Conservation (phyloP, 1,140 invertebrate species). For the Anastatus disparis region DNA sequence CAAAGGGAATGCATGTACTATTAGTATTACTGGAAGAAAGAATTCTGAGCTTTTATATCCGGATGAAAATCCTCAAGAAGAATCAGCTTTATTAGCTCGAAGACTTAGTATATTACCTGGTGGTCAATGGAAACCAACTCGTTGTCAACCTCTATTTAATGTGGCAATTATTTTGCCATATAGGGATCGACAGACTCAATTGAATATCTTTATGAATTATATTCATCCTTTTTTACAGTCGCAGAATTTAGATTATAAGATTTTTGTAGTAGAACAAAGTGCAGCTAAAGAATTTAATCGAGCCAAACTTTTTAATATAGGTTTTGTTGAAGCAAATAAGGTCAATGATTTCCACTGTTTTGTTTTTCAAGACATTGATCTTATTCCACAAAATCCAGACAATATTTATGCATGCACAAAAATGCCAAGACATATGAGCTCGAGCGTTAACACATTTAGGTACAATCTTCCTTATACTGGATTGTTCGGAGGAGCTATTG, state of each 20-base stretch:
- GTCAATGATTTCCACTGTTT: constrained; percentile 85
- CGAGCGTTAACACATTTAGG: constrained; percentile 88
- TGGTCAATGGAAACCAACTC: constrained; percentile 77
- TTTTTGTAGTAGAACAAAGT: constrained; percentile 92
- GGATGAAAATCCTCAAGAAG: constrained; percentile 54
- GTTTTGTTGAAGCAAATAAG: constrained; percentile 79
- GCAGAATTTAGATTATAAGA: constrained; percentile 87
- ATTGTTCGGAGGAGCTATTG: constrained; percentile 81
- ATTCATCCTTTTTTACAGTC: constrained; percentile 90
- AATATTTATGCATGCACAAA: constrained; percentile 93
- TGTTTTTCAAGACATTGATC: constrained; percentile 95
- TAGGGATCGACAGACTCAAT: constrained; percentile 82
- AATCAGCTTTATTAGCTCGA: constrained; percentile 52
- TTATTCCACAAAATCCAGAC: constrained; percentile 87
- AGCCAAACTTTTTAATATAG: constrained; percentile 93
- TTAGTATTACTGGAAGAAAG: constrained; percentile 39
- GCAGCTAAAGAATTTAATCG: constrained; percentile 86
- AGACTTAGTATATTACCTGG: constrained; percentile 65
- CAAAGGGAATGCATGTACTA: constrained; percentile 56
- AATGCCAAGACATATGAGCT: constrained; percentile 91
- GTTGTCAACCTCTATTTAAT: constrained; percentile 80
- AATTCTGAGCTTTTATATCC: constrained; percentile 57
- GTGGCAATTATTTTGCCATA: constrained; percentile 92
- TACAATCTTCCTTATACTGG: constrained; percentile 81
- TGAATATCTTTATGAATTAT: constrained; percentile 84